Percentiles rank a stretch among this genome's conserved stretches.
Conservation (phyloP, 2,888 invertebrate species). For the Polydrusus cervinus region DNA sequence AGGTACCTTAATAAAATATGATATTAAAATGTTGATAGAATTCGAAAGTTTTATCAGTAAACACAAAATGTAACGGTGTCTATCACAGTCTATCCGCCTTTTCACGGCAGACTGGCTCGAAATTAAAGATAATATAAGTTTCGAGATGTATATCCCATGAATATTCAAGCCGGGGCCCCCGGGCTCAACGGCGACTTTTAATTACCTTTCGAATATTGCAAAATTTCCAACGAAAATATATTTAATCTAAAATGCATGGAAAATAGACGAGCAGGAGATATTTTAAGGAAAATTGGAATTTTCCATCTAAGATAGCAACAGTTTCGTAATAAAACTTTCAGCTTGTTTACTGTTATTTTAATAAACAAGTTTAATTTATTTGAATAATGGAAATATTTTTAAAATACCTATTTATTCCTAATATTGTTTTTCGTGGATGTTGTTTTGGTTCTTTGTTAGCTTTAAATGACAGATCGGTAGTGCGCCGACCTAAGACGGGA, state of each 20-base stretch:
- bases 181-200: slow-evolving; percentile 61
- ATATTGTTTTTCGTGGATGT: too few relatives aligned
- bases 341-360: neutral
- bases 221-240: slow-evolving; percentile 59
- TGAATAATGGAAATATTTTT: too few relatives aligned
- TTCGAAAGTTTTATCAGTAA: slow-evolving; percentile 41
- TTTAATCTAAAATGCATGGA: slow-evolving; percentile 53
- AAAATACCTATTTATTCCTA: too few relatives aligned
- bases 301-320: slow-evolving; percentile 2
- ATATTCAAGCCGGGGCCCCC: slow-evolving; percentile 65
- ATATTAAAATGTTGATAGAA: neutral
- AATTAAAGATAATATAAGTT: slow-evolving; percentile 71
- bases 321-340: neutral
- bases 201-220: slow-evolving; percentile 65
- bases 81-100: slow-evolving; percentile 20
- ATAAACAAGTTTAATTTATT: neutral
- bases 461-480: too few relatives aligned
- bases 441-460: too few relatives aligned
- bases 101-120: slow-evolving; percentile 65
- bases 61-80: slow-evolving; percentile 45
- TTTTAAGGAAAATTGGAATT: slow-evolving; percentile 29
- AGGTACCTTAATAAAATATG: too few relatives aligned
- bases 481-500: too few relatives aligned
- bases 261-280: slow-evolving; percentile 39
- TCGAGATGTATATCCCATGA: slow-evolving; percentile 69